Base-by-base conservation (phyloP, 2,113 vertebrate genomes). In the Archilochus colubris region DNA sequence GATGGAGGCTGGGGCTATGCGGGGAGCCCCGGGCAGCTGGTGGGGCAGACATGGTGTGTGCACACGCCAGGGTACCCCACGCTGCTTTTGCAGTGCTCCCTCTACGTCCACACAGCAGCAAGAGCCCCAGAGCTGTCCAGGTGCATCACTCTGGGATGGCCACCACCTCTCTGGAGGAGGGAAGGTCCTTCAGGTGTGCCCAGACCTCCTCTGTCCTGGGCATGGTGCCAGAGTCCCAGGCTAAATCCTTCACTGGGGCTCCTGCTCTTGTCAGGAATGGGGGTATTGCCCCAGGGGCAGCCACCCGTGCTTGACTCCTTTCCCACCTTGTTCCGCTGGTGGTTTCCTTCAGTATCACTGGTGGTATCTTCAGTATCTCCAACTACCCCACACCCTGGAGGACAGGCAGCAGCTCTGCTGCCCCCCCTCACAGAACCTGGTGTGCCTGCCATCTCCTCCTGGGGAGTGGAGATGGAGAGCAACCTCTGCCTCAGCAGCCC, bases 371-470 rank as follows among this genome's bases (percentile, higher is more conserved):
- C 1, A 3, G 8, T 24, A 28, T 21, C 59, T 33, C n/a, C 21
- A 48, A 3, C 7, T 15, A 18, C 16, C 20, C 8, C 0, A 1
- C 24, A 51, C 14, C 18, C 12, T 0, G 0, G 31, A 58, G 31
- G 18, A 17, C 19, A 22, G 48, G 43, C 0, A 0, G 10, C 30
- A 78, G 64, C 82, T 30, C 5, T 0, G 36, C n/a, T 1, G 3
- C 11, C 8, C 30, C 46, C 8, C 4, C 12, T 54, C 8, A 4
- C 44, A 4, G 33, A 0, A 0, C 66, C 40, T 13, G 12, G 46
- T 30, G 17, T 79, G 53, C 55, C 33, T 70, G n/a, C 10, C 8
- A 9, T 33, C 23, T 59, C 63, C 14, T 50, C 6, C 11, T 48
- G 46, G 46, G 9, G 24, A 66, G 54, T 1, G 3, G 67, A 33